Evolutionary conservation across 2,113 vertebrate species (phyloP), one percentile per base, ranked within the genome.

Genomic region (Catagonus wagneri): DNA sequence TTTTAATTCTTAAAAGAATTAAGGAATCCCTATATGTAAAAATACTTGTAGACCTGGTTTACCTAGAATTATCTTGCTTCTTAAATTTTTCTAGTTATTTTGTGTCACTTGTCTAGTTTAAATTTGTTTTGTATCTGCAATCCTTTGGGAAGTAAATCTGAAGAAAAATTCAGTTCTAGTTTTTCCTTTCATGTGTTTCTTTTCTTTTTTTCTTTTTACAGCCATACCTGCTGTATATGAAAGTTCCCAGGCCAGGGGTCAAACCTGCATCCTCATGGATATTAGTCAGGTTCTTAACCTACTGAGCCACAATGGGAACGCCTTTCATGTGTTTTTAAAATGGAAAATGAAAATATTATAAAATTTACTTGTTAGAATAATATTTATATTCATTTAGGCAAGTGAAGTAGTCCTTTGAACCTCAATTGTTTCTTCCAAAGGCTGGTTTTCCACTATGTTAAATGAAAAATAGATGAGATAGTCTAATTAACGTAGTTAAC

Each of bases 271-370:
- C 44, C 44, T 44, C 44, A 44, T 44, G 44, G 44, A 44, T 44
- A 44, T 44, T 44, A 44, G 44, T 44, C 44, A 6, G 44, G 44
- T 44, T 44, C 44, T 44, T 44, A 44, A 44, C 44, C 44, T 8
- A 44, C 44, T 44, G 44, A 44, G 44, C 44, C 44, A 44, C 44
- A 8, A 44, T 44, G 8, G 44, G 44, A 44, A 44, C 44, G 50
- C 29, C 68, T 84, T 88, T 76, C 58, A 85, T 85, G 4, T 34
- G 44, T 83, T 85, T 92, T 65, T 90, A 89, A 96, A 78, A 71
- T 96, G n/a, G 76, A 89, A 96, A 94, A 36, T 94, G n/a, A 76
- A 95, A 95, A 89, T 87, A 63, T 1, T 80, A 65, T 52, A 69
- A 66, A 69, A 54, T 66, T 84, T 89, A 66, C 29, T 83, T 56